phyloP scores from a whole-genome alignment of 1,140 invertebrate genomes.

The Harlomillsia oculata region DNA sequence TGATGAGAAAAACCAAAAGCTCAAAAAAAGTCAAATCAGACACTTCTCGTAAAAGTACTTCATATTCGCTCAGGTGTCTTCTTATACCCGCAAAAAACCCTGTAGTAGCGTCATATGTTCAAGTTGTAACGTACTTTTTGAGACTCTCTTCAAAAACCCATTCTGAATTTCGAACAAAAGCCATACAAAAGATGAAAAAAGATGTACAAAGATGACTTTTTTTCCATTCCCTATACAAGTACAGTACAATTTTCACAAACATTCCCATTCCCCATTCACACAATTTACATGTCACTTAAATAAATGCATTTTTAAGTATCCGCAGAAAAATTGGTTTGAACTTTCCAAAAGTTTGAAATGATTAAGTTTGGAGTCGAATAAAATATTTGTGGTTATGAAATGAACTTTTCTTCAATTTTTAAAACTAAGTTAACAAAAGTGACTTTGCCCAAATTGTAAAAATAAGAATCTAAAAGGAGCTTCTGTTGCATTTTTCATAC shows the following conservation, averaged over 20 bases:
- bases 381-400: neutral
- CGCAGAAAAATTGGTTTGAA: neutral
- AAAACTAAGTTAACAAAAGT: neutral
- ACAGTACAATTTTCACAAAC: neutral
- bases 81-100: too few relatives aligned
- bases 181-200: constrained; percentile 18
- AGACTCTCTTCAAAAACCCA: too few relatives aligned
- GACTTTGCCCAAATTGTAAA: neutral
- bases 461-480: neutral
- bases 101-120: too few relatives aligned
- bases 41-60: neutral
- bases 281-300: constrained; percentile 30
- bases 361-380: constrained; percentile 7
- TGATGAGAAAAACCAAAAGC: constrained; percentile 6
- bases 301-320: constrained; percentile 29
- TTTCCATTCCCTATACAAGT: neutral
- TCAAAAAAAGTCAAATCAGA: neutral
- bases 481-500: neutral
- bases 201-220: neutral
- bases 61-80: neutral
- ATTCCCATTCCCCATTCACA: constrained; percentile 16
- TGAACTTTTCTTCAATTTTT: neutral
- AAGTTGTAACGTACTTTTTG: too few relatives aligned
- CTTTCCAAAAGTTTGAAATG: constrained; percentile 2
- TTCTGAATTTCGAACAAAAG: constrained; percentile 27